These are phyloP conservation scores for Amphiprion percula DNA, from an alignment of 2,113 vertebrate genomes.

Conservation along the genomic window DNA sequence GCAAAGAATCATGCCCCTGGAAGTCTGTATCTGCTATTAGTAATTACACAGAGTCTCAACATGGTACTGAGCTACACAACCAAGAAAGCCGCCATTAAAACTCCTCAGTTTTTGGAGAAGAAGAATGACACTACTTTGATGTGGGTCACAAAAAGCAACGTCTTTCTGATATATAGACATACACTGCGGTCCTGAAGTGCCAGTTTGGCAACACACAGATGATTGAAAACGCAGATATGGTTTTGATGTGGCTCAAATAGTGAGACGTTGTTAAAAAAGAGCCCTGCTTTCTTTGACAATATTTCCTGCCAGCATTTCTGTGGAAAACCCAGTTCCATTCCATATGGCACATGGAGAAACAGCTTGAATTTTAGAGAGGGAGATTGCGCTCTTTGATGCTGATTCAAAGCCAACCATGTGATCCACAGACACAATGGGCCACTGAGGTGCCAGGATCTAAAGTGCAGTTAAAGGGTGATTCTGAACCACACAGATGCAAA, in stretches of 20 bases:
- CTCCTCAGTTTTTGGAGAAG: constrained; percentile 16
- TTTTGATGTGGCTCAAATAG: constrained; percentile 66
- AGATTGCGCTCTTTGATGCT: constrained; percentile 56
- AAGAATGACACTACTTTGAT: constrained; percentile 56
- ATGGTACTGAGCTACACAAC: constrained; percentile 30
- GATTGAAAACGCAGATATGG: constrained; percentile 39
- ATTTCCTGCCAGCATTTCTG: constrained; percentile 50
- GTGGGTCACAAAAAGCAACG: constrained; percentile 24
- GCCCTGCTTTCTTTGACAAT: constrained; percentile 47
- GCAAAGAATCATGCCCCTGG: constrained; percentile 49
- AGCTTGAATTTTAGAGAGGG: constrained; percentile 44
- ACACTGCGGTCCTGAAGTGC: constrained; percentile 33
- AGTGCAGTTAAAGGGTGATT: constrained; percentile 32
- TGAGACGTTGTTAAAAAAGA: constrained; percentile 55
- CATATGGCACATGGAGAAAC: constrained; percentile 56
- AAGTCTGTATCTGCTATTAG: constrained; percentile 52
- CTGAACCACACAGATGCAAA: constrained; percentile 39
- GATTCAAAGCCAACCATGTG: constrained; percentile 62
- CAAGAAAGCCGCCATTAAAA: constrained; percentile 67
- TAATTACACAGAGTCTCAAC: constrained; percentile 57
- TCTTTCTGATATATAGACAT: constrained; percentile 29
- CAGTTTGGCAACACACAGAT: constrained; percentile 50
- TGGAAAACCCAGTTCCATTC: constrained; percentile 37
- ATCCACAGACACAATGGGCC: constrained; percentile 36
- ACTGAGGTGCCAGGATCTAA: constrained; percentile 41